Evolutionary conservation across 2,797 vertebrate species (phyloP).

Genomic region (Sandelia bainsii): DNA sequence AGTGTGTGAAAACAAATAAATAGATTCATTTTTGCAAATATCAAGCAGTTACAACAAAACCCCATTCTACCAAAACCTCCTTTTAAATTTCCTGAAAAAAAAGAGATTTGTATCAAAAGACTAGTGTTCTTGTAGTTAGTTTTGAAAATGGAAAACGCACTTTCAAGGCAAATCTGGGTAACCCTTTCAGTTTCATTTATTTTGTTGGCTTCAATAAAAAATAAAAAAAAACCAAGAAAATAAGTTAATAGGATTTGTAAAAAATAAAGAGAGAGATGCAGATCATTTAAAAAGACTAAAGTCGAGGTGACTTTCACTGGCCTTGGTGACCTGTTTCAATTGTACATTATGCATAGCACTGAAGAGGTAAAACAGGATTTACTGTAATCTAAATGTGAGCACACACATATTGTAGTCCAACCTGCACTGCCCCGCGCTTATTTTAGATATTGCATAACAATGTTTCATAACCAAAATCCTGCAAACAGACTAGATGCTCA

Average conservation of each 20-base stretch:
- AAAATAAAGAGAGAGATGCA: background rate
- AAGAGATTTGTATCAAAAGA: no score
- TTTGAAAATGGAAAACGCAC: no score
- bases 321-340: background rate
- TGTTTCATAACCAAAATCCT: constrained; percentile 76
- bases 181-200: background rate
- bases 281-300: background rate
- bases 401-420: constrained; percentile 26
- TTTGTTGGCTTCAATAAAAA: background rate
- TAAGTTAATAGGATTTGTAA: background rate
- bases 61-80: background rate
- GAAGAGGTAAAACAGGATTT: constrained; percentile 17
- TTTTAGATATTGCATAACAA: constrained; percentile 81
- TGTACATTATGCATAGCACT: constrained; percentile 1
- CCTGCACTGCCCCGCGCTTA: constrained; percentile 53
- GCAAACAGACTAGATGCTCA: constrained; percentile 53
- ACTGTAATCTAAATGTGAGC: constrained; percentile 45
- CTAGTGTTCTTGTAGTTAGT: no score
- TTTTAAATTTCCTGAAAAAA: background rate
- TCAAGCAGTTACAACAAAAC: background rate
- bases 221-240: background rate
- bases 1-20: background rate
- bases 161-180: background rate
- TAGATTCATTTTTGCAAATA: background rate
- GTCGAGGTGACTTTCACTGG: background rate